Evolutionary conservation across 2,113 vertebrate species (phyloP).

Genomic region (Macroglossus sobrinus): DNA sequence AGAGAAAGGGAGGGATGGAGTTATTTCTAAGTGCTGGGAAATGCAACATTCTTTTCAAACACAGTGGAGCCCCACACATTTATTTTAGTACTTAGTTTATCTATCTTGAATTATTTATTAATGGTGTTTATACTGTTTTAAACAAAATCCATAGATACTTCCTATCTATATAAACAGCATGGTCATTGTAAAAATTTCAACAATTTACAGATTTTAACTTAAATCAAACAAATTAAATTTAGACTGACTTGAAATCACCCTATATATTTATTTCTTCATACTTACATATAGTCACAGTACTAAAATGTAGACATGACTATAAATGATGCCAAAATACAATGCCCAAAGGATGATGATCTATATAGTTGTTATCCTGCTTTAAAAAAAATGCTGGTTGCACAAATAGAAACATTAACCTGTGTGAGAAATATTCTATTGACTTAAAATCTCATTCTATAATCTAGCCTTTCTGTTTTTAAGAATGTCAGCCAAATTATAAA

Average conservation of each 20-base stretch:
- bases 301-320: background rate
- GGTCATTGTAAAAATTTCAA: background rate
- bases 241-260: background rate
- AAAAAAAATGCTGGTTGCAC: background rate
- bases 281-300: background rate
- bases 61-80: background rate
- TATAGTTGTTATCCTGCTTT: background rate
- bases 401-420: background rate
- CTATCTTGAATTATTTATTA: constrained; percentile 43
- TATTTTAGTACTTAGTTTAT: background rate
- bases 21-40: background rate
- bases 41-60: background rate
- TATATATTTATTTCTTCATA: background rate
- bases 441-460: background rate
- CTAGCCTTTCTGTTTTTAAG: background rate
- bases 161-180: background rate
- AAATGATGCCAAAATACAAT: background rate
- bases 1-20: background rate
- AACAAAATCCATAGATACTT: constrained; percentile 38
- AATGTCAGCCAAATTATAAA: background rate
- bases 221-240: background rate
- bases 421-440: background rate
- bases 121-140: background rate
- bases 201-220: background rate
- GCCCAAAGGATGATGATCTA: background rate